Base-by-base conservation (phyloP, 1,140 invertebrate genomes). In the Halyomorpha halys region DNA sequence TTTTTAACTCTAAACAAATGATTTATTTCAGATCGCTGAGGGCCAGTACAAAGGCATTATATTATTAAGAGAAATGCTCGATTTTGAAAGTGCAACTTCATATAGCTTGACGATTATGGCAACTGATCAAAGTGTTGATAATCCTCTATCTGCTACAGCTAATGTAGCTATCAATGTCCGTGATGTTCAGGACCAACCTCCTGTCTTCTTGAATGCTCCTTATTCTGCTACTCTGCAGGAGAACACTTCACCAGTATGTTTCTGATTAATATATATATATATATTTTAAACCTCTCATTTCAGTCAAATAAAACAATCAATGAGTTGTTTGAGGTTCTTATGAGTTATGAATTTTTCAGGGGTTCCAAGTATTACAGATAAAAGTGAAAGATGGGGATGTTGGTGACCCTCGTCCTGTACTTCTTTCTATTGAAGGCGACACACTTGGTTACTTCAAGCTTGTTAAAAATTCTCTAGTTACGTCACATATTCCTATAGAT, bases 121-220 rank as follows among this genome's bases (percentile, higher is more conserved):
- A 0, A 74, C 75, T 3, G 88, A 91, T 70, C 75, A 77, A n/a
- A 81, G 81, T 54, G 72, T 74, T 16, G 72, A 70, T 3, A 79
- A 80, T 63, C 77, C 80, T 25, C 70, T 88, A 15, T 81, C 79
- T 27, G 81, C 86, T 0, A 75, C 80, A 25, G 86, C 87, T 0
- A 86, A 83, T n/a, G 79, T 92, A 9, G 80, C 83, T 0, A 82
- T 90, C 0, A 83, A 85, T 18, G 80, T 92, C 15, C 74, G 82
- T 25, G 90, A 93, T 71, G 81, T 89, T 2, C 90, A 86, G 72
- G 89, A 93, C 72, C 87, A 90, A 71, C 83, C 86, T 19, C 90
- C 90, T 0, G 77, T 81, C 2, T 91, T 91, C 69, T 70, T 87
- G 1, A 87, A 88, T 70, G 85, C 85, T 1, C 88, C 88, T 0